Percentiles rank a stretch among this genome's conserved stretches.
Evolutionary conservation across 2,113 vertebrate genomes (phyloP).

Genomic region (Anarrhichthys ocellatus): DNA sequence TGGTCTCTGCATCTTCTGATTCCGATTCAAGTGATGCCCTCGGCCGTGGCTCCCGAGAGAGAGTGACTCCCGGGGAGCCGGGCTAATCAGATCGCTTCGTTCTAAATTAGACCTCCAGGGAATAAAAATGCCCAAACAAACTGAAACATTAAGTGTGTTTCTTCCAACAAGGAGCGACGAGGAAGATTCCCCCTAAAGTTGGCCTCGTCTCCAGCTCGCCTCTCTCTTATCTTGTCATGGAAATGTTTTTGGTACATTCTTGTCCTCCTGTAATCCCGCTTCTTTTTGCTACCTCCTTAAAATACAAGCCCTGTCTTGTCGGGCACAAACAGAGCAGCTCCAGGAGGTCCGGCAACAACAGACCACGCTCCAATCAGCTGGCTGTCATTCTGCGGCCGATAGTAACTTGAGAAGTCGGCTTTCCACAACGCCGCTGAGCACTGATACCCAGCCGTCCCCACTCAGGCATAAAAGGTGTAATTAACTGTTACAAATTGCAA

Average conservation of each 20-base stretch:
- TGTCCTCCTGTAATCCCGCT: constrained; percentile 18
- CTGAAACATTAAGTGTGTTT: constrained; percentile 71
- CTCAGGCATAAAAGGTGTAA: constrained; percentile 59
- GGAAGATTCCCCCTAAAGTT: constrained; percentile 50
- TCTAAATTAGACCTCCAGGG: constrained; percentile 78
- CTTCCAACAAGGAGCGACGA: constrained; percentile 52
- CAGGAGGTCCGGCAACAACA: constrained; percentile 29
- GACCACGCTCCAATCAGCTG: constrained; percentile 40
- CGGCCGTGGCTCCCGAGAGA: constrained; percentile 61
- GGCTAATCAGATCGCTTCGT: constrained; percentile 75
- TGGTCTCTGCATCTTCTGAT: constrained; percentile 65
- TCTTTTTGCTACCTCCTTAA: constrained; percentile 30
- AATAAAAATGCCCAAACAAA: constrained; percentile 74
- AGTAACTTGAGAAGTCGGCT: not conserved
- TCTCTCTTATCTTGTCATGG: constrained; percentile 56
- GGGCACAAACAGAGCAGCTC: constrained; percentile 42
- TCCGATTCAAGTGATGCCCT: constrained; percentile 72
- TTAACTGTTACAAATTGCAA: constrained; percentile 68
- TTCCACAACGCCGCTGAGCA: constrained; percentile 14
- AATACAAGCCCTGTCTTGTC: constrained; percentile 38
- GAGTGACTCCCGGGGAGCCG: constrained; percentile 58
- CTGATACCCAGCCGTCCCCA: constrained; percentile 30
- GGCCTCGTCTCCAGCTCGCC: constrained; percentile 27
- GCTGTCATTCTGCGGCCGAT: constrained; percentile 18
- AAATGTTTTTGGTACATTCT: constrained; percentile 54